Conservation (phyloP, 2,797 vertebrate genomes). For the Taenioides sp. region DNA sequence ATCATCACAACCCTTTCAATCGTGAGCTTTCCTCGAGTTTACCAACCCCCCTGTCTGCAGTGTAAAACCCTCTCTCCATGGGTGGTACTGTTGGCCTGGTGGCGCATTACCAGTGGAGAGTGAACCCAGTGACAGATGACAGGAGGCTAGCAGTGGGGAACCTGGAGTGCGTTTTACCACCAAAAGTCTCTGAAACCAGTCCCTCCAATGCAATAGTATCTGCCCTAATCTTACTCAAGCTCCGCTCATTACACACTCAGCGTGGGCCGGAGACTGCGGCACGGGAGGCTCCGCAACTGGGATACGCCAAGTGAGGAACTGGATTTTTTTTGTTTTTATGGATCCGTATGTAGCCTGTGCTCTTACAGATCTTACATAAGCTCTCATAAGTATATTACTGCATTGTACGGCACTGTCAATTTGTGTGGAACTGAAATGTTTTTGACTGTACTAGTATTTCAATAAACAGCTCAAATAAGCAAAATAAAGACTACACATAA, state of each 20-base stretch:
- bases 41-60: slow-evolving; percentile 36
- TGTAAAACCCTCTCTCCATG: slow-evolving; percentile 41
- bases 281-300: slow-evolving; percentile 43
- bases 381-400: too few species aligned
- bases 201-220: slow-evolving; percentile 57
- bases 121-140: slow-evolving; percentile 66
- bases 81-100: slow-evolving; percentile 49
- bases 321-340: background rate
- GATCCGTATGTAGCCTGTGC: too few species aligned
- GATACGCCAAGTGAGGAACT: slow-evolving; percentile 29
- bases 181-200: slow-evolving; percentile 59
- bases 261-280: slow-evolving; percentile 59
- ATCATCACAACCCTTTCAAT: slow-evolving; percentile 38
- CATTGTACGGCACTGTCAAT: too few species aligned
- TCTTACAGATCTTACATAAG: too few species aligned
- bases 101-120: slow-evolving; percentile 63
- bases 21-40: slow-evolving; percentile 37
- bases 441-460: too few species aligned
- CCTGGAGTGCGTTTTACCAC: slow-evolving; percentile 44
- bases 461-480: too few species aligned
- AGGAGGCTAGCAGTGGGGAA: slow-evolving; percentile 57
- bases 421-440: too few species aligned
- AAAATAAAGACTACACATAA: too few species aligned
- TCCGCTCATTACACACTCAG: slow-evolving; percentile 71
- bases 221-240: slow-evolving; percentile 71